These are phyloP conservation scores for Varecia variegata DNA, from an alignment of 2,797 vertebrate species.

Conservation along the genomic window DNA sequence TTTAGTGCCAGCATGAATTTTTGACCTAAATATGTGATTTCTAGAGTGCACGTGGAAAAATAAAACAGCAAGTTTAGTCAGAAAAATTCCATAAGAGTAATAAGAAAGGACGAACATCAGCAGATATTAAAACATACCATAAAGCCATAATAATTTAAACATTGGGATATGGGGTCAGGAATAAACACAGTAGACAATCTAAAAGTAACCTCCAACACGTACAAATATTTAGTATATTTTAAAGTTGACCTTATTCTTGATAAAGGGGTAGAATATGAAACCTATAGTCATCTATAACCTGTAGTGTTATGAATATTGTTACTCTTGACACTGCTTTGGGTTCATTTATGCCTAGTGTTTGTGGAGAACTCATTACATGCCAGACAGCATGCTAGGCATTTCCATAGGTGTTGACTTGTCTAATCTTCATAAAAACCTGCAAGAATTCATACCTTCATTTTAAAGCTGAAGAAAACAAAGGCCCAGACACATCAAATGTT, in stretches of 20 bases:
- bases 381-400: background rate
- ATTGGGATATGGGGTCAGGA: background rate
- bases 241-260: background rate
- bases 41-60: background rate
- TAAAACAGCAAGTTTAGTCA: background rate
- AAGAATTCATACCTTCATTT: background rate
- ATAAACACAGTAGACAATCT: background rate
- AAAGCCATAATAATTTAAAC: background rate
- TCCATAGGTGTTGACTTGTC: background rate
- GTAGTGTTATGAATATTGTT: background rate
- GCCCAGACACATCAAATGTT: background rate
- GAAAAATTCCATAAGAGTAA: background rate
- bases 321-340: background rate
- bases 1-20: background rate
- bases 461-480: constrained; percentile 12
- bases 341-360: background rate
- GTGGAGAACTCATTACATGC: background rate
- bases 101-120: background rate
- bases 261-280: background rate
- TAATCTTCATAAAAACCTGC: background rate
- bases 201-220: background rate
- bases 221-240: background rate
- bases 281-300: background rate
- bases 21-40: background rate
- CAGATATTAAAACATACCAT: background rate